Percentiles rank a stretch among this genome's conserved stretches.
Conservation (phyloP, 2,888 invertebrate species). For the Strigamia transsilvanica region DNA sequence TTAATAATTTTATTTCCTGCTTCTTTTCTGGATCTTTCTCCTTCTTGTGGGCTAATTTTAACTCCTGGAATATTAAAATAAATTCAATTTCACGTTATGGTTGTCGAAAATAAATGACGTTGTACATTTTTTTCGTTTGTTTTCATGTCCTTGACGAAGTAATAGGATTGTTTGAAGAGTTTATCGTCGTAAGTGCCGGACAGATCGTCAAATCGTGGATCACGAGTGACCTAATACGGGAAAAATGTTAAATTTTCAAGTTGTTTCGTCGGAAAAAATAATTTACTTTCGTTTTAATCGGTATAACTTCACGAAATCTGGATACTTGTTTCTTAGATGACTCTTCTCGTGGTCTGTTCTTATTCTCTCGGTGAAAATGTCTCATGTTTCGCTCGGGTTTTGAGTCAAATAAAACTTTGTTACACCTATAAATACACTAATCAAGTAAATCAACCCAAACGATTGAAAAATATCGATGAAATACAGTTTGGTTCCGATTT, state of each 20-base stretch:
- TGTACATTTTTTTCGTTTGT: constrained; percentile 22
- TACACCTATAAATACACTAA: background rate
- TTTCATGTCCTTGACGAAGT: constrained; percentile 21
- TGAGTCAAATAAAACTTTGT: background rate
- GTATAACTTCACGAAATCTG: constrained; percentile 25
- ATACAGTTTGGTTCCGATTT: constrained; percentile 50
- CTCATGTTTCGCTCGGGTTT: background rate
- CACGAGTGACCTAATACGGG: background rate
- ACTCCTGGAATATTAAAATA: background rate
- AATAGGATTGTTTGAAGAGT: background rate
- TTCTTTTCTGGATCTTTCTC: background rate
- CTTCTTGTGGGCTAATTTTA: background rate
- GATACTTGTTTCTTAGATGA: constrained; percentile 21
- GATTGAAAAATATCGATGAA: background rate
- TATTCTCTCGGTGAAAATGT: constrained; percentile 19
- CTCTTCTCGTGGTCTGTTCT: constrained; percentile 49
- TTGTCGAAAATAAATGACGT: background rate
- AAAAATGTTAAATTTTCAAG: background rate
- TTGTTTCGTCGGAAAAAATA: background rate
- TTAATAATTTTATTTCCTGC: background rate
- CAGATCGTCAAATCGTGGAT: constrained; percentile 34
- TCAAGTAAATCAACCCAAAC: background rate
- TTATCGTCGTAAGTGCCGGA: constrained; percentile 41
- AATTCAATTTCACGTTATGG: too few relatives aligned
- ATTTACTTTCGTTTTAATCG: constrained; percentile 33